Base-by-base conservation (phyloP, 2,113 vertebrate genomes). In the Lagopus leucura region DNA sequence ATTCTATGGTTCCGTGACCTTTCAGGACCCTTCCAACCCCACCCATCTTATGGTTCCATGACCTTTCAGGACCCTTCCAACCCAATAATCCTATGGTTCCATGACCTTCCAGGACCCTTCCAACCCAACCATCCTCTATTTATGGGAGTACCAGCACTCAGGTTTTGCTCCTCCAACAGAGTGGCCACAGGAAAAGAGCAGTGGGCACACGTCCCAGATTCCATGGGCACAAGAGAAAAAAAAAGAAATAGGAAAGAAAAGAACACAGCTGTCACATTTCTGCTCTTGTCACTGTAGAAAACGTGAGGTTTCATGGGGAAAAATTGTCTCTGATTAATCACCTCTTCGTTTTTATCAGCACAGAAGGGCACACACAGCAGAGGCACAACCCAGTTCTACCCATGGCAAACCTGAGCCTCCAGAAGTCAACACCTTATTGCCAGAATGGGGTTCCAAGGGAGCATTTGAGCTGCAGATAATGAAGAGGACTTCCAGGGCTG, bases 301-400 rank as follows among this genome's bases (percentile, higher is more conserved):
- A 40, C 38, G 20, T 0, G 0, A 30, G 55, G 50, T 27, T 72
- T 48, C 7, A 0, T 1, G 1, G 1, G 13, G 45, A 16, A 13
- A 32, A 87, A 63, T 0, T 0, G 3, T 11, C 6, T 40, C 64
- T 27, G 22, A 10, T 1, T 8, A 48, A 34, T 7, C 34, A 10
- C 40, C 1, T 9, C 10, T 58, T 54, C 5, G 24, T 38, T 20
- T 74, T 58, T 14, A 1, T 18, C 50, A 28, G 89, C 3, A 5
- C n/a, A 13, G 47, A 40, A 66, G 17, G 55, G 82, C 69, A 38
- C 32, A 13, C 48, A 13, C 48, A 50, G 48, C 48, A 2, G 8
- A 54, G 52, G 52, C 52, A 54, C 52, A 30, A 17, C 8, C 14
- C 27, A 54, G 6, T 10, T 54, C 15, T 17, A 4, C 36, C 36